A percentile compares a stretch with the other conserved stretches of the same genome.
Evolutionary conservation across 2,797 vertebrate species (phyloP).

Genomic region (Discoglossus pictus): DNA sequence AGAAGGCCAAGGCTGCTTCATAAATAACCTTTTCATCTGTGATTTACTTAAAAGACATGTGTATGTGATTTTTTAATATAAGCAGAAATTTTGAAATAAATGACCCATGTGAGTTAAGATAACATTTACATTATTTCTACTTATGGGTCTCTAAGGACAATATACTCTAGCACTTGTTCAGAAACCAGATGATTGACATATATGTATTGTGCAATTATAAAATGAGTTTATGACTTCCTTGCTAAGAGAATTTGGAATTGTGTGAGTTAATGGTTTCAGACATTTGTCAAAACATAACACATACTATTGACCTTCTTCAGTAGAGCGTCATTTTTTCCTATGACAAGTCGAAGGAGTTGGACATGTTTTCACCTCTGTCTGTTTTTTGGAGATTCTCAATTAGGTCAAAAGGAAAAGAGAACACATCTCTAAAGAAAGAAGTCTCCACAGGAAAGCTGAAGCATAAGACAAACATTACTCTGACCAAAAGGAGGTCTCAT

Average conservation of each 20-base stretch:
- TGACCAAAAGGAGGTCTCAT: constrained; percentile 29
- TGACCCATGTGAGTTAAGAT: constrained; percentile 15
- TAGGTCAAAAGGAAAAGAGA: constrained; percentile 39
- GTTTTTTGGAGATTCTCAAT: constrained; percentile 52
- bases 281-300: constrained; percentile 26
- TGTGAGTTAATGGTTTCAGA: constrained; percentile 42
- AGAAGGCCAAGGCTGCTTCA: too few relatives aligned
- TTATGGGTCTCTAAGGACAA: constrained; percentile 15
- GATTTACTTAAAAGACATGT: too few relatives aligned
- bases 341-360: constrained; percentile 27
- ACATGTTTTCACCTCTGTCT: constrained; percentile 55
- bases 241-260: constrained; percentile 27
- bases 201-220: constrained; percentile 29
- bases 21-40: too few relatives aligned
- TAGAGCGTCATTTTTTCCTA: constrained; percentile 46
- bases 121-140: constrained; percentile 18
- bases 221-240: constrained; percentile 33
- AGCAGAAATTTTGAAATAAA: neutral
- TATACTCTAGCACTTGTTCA: constrained; percentile 17
- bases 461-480: constrained; percentile 41
- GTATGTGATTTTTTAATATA: too few relatives aligned
- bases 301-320: constrained; percentile 42
- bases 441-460: constrained; percentile 43
- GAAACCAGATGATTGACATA: constrained; percentile 15
- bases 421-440: neutral